Evolutionary conservation across 1,140 invertebrate genomes (phyloP).

Genomic region (Euwallacea fornicatus): DNA sequence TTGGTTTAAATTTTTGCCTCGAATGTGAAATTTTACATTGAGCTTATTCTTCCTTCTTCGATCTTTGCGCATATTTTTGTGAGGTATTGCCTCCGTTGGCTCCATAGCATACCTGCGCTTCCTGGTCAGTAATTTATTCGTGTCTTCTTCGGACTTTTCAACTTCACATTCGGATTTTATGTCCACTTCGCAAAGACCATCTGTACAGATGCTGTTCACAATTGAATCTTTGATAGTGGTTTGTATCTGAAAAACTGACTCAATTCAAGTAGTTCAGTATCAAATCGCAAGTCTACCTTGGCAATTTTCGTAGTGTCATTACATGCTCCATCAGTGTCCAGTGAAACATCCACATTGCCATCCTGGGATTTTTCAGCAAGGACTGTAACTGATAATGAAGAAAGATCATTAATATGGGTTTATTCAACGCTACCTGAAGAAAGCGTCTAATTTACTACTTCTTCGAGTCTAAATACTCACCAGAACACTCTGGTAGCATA

Average conservation of each 20-base stretch:
- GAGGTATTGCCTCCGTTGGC: constrained; percentile 24
- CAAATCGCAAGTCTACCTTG: constrained; percentile 25
- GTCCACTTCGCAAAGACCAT: constrained; percentile 41
- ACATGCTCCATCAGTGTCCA: constrained; percentile 37
- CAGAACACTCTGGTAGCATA: constrained; percentile 62
- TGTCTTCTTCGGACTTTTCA: constrained; percentile 43
- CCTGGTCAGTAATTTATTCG: constrained; percentile 42
- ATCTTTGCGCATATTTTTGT: constrained; percentile 32
- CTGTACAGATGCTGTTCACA: constrained; percentile 38
- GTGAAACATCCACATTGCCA: constrained; percentile 40
- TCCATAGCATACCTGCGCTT: constrained; percentile 27
- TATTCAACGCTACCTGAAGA: background rate
- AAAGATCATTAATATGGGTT: constrained; percentile 1
- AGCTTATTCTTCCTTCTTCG: constrained; percentile 36
- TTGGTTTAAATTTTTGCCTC: constrained; percentile 34
- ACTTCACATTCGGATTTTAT: constrained; percentile 50
- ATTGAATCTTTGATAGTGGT: constrained; percentile 40
- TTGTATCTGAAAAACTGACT: constrained; percentile 37
- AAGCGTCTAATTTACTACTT: background rate
- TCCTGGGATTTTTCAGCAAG: constrained; percentile 42
- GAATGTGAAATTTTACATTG: constrained; percentile 46
- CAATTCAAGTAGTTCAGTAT: constrained; percentile 16
- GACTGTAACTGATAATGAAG: constrained; percentile 35
- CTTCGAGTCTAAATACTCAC: constrained; percentile 18
- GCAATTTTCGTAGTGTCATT: constrained; percentile 38